These are phyloP conservation scores for Arion vulgaris DNA, from an alignment of 1,140 invertebrate genomes.

Conservation along the genomic window DNA sequence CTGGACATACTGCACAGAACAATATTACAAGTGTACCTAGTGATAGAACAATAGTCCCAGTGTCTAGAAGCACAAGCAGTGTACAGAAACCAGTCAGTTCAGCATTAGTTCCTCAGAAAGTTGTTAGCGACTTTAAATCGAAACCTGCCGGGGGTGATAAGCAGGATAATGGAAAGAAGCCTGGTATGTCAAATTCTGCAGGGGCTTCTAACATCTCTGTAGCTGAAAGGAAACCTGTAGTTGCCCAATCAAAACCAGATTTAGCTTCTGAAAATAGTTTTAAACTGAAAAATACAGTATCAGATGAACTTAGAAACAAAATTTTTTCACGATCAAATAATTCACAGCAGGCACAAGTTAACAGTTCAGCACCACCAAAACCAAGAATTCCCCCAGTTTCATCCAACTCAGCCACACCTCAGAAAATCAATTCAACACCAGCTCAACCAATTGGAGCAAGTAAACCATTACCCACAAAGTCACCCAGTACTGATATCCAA, in stretches of 20 bases:
- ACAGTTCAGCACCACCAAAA: neutral
- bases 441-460: neutral
- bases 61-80: neutral
- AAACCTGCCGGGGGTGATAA: neutral
- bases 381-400: neutral
- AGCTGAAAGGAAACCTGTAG: neutral
- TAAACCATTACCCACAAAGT: neutral
- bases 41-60: neutral
- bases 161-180: neutral
- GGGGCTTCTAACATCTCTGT: neutral
- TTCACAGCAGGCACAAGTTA: neutral
- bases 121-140: neutral
- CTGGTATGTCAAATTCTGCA: neutral
- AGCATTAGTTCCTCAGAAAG: neutral
- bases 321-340: slow-evolving; percentile 3
- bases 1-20: neutral
- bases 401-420: neutral
- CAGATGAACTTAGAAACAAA: slow-evolving; percentile 22
- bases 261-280: neutral
- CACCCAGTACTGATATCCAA: neutral
- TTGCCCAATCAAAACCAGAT: neutral
- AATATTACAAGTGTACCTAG: neutral
- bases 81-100: neutral
- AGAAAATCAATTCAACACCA: neutral
- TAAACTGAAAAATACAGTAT: slow-evolving; percentile 3